Conservation (phyloP, 2,113 vertebrate genomes). For the Dasypus novemcinctus region DNA sequence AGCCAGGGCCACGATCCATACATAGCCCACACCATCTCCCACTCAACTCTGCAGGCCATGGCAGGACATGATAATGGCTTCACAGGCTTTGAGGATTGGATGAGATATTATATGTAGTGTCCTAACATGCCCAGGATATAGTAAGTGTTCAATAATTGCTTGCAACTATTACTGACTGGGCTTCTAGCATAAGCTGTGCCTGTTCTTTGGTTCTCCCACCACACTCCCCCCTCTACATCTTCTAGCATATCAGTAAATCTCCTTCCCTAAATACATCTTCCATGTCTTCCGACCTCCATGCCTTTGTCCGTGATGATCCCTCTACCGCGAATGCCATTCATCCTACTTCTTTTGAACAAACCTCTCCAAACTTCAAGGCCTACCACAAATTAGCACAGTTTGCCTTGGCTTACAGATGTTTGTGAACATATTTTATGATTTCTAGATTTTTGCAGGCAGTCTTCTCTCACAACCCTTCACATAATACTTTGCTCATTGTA, state of each 20-base stretch:
- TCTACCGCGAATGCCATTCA: neutral
- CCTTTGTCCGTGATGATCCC: neutral
- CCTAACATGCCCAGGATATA: neutral
- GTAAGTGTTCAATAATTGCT: neutral
- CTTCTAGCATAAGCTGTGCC: neutral
- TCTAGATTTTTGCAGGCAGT: neutral
- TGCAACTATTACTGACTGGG: neutral
- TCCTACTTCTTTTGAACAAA: neutral
- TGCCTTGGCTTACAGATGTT: neutral
- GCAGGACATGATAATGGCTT: too few species aligned
- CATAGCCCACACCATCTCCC: too few species aligned
- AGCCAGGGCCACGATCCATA: too few species aligned
- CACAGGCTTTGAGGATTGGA: neutral
- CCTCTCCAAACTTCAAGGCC: neutral
- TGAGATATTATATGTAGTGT: too few species aligned
- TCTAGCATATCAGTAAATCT: neutral
- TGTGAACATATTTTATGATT: neutral
- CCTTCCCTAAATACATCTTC: neutral
- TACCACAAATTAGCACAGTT: neutral
- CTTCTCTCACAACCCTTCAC: too few species aligned
- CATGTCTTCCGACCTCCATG: neutral
- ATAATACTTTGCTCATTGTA: neutral
- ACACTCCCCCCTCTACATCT: neutral
- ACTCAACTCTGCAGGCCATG: too few species aligned
- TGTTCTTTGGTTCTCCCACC: neutral